Conservation (phyloP, 2,888 invertebrate species). For the Callinectes sapidus region DNA sequence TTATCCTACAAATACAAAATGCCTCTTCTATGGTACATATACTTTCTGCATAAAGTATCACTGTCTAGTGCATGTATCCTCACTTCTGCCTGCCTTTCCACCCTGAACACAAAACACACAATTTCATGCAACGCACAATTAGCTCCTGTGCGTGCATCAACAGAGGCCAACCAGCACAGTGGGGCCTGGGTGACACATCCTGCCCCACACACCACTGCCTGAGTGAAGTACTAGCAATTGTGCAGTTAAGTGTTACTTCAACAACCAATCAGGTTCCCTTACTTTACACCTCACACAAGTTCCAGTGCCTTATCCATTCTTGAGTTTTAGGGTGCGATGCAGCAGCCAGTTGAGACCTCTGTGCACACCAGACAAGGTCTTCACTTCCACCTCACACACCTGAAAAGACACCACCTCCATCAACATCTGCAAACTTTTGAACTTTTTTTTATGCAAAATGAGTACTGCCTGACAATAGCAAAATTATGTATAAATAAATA, state of each 20-base stretch:
- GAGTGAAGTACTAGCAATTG: neutral
- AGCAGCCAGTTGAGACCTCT: conserved; percentile 67
- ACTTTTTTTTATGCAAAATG: neutral
- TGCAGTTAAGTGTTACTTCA: conserved; percentile 8
- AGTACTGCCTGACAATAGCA: too few species aligned
- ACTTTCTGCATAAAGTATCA: neutral
- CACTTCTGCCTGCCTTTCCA: neutral
- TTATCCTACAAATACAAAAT: neutral
- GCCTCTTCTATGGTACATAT: neutral
- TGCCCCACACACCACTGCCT: neutral
- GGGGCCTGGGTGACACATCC: neutral
- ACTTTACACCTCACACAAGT: neutral
- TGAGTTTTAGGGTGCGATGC: conserved; percentile 65
- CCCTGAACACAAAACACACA: neutral
- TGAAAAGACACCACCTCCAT: conserved; percentile 23
- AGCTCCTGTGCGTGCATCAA: neutral
- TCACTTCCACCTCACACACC: conserved; percentile 67
- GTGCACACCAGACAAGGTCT: conserved; percentile 61
- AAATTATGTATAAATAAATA: too few species aligned
- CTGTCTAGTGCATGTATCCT: neutral
- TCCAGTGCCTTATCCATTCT: conserved; percentile 54
- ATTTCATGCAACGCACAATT: neutral
- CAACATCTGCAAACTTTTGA: neutral
- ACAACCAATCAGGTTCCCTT: neutral
- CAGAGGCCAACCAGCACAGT: neutral